These are phyloP conservation scores for Sclerurus mexicanus DNA, from an alignment of 2,113 vertebrate genomes.

Conservation along the genomic window DNA sequence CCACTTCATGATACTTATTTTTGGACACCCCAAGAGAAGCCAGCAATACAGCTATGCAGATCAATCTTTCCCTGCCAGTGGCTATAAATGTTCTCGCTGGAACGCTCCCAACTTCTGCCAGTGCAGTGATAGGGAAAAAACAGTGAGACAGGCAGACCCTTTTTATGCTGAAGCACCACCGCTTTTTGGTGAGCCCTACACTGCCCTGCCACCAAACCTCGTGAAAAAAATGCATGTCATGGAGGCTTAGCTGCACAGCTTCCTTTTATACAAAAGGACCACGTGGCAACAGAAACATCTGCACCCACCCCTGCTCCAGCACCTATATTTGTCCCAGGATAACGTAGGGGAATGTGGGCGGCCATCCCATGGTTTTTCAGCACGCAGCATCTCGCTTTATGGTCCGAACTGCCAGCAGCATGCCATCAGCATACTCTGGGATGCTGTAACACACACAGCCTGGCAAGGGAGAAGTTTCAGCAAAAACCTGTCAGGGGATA, in stretches of 20 bases:
- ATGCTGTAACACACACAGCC: neutral
- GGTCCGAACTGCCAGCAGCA: neutral
- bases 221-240: fast-evolving
- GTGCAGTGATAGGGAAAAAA: fast-evolving
- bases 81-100: slow-evolving; percentile 1
- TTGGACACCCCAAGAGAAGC: neutral
- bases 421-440: neutral
- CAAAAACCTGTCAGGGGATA: neutral
- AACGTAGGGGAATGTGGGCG: neutral
- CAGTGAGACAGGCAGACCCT: neutral
- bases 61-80: neutral
- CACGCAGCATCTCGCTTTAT: neutral
- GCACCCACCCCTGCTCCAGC: neutral
- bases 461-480: neutral
- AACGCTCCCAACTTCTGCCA: neutral
- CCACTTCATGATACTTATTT: neutral
- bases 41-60: neutral
- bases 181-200: neutral
- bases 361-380: neutral
- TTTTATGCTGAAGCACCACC: neutral
- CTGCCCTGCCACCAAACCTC: neutral
- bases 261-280: neutral
- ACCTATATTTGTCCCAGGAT: neutral
- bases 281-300: fast-evolving
- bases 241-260: neutral